phyloP scores from a whole-genome alignment of 2,888 invertebrate species.

The Synanthedon vespiformis region DNA sequence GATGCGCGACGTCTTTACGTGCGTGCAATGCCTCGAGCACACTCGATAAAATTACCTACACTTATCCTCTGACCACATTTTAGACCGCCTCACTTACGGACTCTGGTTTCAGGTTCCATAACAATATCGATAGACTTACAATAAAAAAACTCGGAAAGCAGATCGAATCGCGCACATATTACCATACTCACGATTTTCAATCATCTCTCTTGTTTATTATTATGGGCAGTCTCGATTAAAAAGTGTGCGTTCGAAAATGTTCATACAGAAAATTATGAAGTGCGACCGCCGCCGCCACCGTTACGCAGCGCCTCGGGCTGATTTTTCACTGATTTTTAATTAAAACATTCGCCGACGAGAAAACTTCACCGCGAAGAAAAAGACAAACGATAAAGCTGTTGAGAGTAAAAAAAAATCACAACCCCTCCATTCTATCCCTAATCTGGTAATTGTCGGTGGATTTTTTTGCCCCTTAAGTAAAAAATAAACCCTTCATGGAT shows the following conservation, averaged over 20 bases:
- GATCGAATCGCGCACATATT: not conserved
- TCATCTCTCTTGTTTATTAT: not conserved
- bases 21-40: conserved; percentile 50
- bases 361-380: conserved; percentile 31
- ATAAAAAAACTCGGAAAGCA: not conserved
- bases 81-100: conserved; percentile 38
- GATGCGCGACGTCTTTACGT: conserved; percentile 50
- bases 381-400: conserved; percentile 31
- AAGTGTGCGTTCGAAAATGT: conserved; percentile 1
- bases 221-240: not conserved
- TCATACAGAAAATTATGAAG: conserved; percentile 24
- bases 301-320: conserved; percentile 13
- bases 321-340: conserved; percentile 35
- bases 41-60: conserved; percentile 59
- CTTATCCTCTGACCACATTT: conserved; percentile 43
- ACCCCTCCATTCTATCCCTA: conserved; percentile 48
- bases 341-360: conserved; percentile 37
- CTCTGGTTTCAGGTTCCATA: not conserved
- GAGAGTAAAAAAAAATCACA: conserved; percentile 28
- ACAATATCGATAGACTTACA: not conserved
- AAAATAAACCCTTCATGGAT: conserved; percentile 50
- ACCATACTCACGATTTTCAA: not conserved
- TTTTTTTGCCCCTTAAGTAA: conserved; percentile 46
- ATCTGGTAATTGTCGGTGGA: conserved; percentile 58
- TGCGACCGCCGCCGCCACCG: conserved; percentile 15